A percentile compares a stretch with the other conserved stretches of the same genome.
Conservation (phyloP, 2,113 vertebrate species). For the Galbula dea region DNA sequence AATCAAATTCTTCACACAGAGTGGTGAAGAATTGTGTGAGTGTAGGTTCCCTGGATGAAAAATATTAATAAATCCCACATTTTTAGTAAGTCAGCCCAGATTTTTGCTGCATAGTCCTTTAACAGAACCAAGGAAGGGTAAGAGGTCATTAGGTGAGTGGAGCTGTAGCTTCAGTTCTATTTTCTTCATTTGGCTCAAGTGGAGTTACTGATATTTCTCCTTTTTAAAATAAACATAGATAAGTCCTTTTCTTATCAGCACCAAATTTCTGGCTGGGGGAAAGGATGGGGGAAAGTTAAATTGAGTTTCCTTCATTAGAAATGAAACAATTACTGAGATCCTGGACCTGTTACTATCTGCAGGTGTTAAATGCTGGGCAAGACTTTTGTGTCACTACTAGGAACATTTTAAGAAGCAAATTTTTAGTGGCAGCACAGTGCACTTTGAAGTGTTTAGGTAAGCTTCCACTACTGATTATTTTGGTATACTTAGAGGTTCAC, state of each 20-base stretch:
- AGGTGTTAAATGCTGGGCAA: constrained; percentile 38
- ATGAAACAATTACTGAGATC: constrained; percentile 36
- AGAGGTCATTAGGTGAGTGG: background rate
- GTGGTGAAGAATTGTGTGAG: background rate
- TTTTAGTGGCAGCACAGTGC: background rate
- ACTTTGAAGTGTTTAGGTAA: background rate
- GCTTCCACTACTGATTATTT: background rate
- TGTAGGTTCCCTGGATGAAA: background rate
- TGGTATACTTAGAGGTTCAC: background rate
- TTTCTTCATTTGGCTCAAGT: background rate
- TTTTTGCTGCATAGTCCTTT: background rate
- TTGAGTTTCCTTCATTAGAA: constrained; percentile 48
- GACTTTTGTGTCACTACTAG: background rate
- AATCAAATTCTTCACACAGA: background rate
- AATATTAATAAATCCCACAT: background rate
- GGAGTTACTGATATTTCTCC: background rate
- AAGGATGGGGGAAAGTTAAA: constrained; percentile 20
- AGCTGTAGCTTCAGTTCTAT: background rate
- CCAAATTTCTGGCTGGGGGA: background rate
- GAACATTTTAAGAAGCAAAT: background rate
- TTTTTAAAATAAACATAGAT: background rate
- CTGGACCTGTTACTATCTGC: constrained; percentile 45
- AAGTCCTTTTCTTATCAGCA: background rate
- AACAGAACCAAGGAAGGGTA: background rate
- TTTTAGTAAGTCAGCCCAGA: background rate